Evolutionary conservation across 2,113 vertebrate genomes (phyloP).

Genomic region (Leucoraja erinaceus): DNA sequence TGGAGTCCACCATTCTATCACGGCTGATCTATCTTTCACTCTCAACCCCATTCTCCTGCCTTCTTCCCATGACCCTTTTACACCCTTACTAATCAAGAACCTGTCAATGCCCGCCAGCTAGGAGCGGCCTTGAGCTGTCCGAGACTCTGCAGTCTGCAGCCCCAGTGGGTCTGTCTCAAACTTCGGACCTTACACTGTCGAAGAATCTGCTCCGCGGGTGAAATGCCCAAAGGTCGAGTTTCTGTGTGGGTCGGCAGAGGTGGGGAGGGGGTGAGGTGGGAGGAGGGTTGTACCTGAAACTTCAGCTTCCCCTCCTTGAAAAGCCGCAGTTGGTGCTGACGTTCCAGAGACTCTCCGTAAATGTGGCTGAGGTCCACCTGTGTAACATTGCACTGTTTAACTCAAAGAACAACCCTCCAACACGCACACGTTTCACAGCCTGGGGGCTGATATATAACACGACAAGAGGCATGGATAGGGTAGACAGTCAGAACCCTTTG

Average conservation of each 20-base stretch:
- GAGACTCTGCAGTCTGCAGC: neutral
- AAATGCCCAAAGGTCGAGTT: neutral
- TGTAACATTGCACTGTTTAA: neutral
- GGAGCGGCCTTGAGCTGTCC: neutral
- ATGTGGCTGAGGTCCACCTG: slow-evolving; percentile 85
- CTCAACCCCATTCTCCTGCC: neutral
- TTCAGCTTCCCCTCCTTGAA: slow-evolving; percentile 84
- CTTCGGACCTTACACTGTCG: neutral
- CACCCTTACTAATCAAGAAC: no score
- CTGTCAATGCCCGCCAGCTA: neutral
- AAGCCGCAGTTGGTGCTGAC: slow-evolving; percentile 77
- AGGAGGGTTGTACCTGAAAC: slow-evolving; percentile 68
- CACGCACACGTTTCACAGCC: no score
- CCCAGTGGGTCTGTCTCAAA: neutral
- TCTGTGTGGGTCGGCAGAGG: neutral
- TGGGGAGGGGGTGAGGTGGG: fast-evolving
- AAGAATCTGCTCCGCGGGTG: neutral
- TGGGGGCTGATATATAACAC: no score
- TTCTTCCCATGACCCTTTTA: no score
- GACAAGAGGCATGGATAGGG: no score
- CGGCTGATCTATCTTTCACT: no score
- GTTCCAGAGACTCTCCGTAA: slow-evolving; percentile 75
- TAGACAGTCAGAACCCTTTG: no score
- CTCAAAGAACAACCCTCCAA: neutral
- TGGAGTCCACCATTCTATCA: no score